A percentile compares a stretch with the other conserved stretches of the same genome.
Conservation (phyloP, 2,113 vertebrate species). For the Okapia johnstoni region DNA sequence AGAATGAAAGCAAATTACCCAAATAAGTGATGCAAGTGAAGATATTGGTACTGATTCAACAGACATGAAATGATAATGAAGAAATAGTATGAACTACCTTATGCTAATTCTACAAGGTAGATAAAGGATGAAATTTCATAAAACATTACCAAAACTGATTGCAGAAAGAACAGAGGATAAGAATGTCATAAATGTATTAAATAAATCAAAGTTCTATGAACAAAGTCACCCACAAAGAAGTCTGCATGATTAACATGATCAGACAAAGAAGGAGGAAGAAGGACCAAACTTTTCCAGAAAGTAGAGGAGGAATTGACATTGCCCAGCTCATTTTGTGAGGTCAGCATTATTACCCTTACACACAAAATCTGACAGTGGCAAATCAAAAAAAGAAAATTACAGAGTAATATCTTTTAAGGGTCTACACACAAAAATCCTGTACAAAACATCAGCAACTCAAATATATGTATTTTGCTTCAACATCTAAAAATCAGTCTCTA, state of each 20-base stretch:
- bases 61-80: neutral
- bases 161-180: neutral
- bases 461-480: neutral
- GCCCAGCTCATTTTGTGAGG: neutral
- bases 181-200: neutral
- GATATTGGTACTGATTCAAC: neutral
- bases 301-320: neutral
- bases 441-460: neutral
- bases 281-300: neutral
- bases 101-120: neutral
- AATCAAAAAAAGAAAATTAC: neutral
- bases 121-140: neutral
- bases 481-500: neutral
- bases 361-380: neutral
- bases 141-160: neutral
- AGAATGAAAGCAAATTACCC: neutral
- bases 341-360: accelerated
- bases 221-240: neutral
- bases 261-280: neutral
- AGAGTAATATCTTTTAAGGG: neutral
- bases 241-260: neutral
- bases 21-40: neutral
- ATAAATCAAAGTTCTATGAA: neutral
- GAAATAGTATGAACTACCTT: neutral
- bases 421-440: neutral